Evolutionary conservation across 2,888 invertebrate species (phyloP).

Genomic region (Lucinisca nassula): DNA sequence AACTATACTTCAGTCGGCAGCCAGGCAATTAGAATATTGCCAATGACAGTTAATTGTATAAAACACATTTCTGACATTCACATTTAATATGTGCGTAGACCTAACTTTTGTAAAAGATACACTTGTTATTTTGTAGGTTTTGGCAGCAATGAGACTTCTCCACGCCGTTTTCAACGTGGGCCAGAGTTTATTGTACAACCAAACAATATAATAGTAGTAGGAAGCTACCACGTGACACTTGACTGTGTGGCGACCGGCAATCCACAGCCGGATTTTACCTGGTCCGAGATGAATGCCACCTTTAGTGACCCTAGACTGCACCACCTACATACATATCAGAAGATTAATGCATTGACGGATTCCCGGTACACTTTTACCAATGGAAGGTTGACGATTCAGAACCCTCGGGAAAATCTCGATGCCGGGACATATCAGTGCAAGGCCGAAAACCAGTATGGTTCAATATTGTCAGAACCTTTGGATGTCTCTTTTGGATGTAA

Average conservation of each 20-base stretch:
- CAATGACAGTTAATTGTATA: no score
- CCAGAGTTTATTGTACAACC: constrained; percentile 97
- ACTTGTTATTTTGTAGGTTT: constrained; percentile 65
- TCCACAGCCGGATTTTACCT: constrained; percentile 96
- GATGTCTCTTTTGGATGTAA: constrained; percentile 94
- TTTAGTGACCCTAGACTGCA: constrained; percentile 94
- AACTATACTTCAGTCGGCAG: no score
- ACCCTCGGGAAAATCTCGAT: constrained; percentile 93
- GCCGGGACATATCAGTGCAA: constrained; percentile 97
- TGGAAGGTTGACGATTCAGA: constrained; percentile 95
- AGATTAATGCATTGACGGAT: constrained; percentile 91
- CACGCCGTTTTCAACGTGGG: constrained; percentile 94
- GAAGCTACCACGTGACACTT: constrained; percentile 86
- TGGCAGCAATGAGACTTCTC: constrained; percentile 90
- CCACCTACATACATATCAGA: constrained; percentile 76
- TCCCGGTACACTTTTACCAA: constrained; percentile 95
- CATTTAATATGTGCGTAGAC: no score
- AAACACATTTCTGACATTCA: no score
- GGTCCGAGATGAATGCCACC: constrained; percentile 91
- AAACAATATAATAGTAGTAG: constrained; percentile 94
- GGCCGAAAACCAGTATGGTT: constrained; percentile 95
- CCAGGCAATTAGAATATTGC: no score
- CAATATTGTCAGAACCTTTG: constrained; percentile 95
- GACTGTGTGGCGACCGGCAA: constrained; percentile 91
- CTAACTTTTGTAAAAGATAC: background rate